Evolutionary conservation across 64 coral and sea anemone genomes (phyloP), one percentile per base, ranked within the genome.

Genomic region (Stylophora pistillata): DNA sequence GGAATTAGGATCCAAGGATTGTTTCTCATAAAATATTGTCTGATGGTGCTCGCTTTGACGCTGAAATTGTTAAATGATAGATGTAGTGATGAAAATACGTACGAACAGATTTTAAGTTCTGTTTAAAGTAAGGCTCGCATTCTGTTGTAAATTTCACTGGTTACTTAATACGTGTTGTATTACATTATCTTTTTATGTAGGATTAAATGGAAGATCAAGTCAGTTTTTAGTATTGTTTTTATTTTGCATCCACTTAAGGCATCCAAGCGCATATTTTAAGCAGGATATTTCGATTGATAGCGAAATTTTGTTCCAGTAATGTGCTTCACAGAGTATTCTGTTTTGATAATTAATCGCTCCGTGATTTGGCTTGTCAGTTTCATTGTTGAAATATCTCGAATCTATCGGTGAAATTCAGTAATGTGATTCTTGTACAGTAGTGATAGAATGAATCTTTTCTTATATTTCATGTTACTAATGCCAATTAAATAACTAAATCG

Each of bases 1-100:
- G 89, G 74, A 89, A 84, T 76, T 86, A 86, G 31, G 79, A 90
- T 85, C 73, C 90, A 79, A 30, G 63, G 61, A 94, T 89, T 94
- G 81, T 94, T 74, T 85, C 79, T 80, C 58, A 57, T 65, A 70
- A 86, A 77, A 78, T 86, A 54, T 63, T 77, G 59, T 76, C 31
- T 59, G 15, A 75, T 52, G 62, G 30, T 56, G 55, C 21, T 56
- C 15, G 41, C 82, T 90, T 68, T 18, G n/a, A 13, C 26, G 52
- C 72, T 81, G 30, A 59, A 69, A 71, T 30, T 63, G 10, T 15
- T 26, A 34, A 88, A 53, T 86, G 87, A 54, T 65, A n/a, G 82
- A 56, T 75, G 2, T 61, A 84, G 52, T 83, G 78, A 52, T 84
- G 62, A 6, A 27, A 64, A 53, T 70, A 26, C 75, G 25, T 53